Percentiles rank a stretch among this genome's conserved stretches.
Conservation (phyloP, 2,888 invertebrate genomes). For the Watsonalla binaria region DNA sequence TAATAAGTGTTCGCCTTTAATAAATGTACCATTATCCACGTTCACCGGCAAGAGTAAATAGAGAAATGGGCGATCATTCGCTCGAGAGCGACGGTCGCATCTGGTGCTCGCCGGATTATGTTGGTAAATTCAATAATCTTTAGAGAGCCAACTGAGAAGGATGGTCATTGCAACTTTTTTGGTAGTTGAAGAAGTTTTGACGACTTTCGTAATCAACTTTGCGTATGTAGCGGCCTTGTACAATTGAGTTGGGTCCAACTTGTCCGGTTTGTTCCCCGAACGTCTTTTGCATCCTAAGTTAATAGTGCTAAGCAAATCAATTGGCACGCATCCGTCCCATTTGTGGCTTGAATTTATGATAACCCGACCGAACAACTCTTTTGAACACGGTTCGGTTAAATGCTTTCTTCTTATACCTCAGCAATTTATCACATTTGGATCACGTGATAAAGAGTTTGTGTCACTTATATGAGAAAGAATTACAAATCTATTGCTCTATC, state of each 20-base stretch:
- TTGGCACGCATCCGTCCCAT: slow-evolving; percentile 11
- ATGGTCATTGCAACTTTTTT: slow-evolving; percentile 49
- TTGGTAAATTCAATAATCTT: slow-evolving; percentile 69
- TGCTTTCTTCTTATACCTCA: background rate
- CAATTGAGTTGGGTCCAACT: slow-evolving; percentile 23
- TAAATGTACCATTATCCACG: slow-evolving; percentile 53
- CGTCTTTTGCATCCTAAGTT: slow-evolving; percentile 28
- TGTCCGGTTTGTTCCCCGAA: slow-evolving; percentile 8
- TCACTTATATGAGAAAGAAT: too few species aligned
- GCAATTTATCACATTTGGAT: background rate
- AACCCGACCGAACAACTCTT: background rate
- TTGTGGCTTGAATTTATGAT: slow-evolving; percentile 15
- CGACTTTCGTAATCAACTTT: slow-evolving; percentile 37
- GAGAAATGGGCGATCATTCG: slow-evolving; percentile 59
- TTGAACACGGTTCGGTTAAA: background rate
- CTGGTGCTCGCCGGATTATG: slow-evolving; percentile 64
- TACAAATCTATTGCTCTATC: too few species aligned
- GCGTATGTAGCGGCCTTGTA: slow-evolving; percentile 28
- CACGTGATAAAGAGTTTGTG: too few species aligned
- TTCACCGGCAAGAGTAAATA: slow-evolving; percentile 45
- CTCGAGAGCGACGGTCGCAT: slow-evolving; percentile 50
- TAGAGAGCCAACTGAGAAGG: slow-evolving; percentile 57
- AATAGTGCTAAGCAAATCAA: slow-evolving; percentile 19
- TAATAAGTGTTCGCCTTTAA: slow-evolving; percentile 45
- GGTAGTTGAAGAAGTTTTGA: slow-evolving; percentile 31